A percentile compares a stretch with the other conserved stretches of the same genome.
phyloP scores from a whole-genome alignment of 1,140 invertebrate genomes.

The Cataglyphis hispanica region DNA sequence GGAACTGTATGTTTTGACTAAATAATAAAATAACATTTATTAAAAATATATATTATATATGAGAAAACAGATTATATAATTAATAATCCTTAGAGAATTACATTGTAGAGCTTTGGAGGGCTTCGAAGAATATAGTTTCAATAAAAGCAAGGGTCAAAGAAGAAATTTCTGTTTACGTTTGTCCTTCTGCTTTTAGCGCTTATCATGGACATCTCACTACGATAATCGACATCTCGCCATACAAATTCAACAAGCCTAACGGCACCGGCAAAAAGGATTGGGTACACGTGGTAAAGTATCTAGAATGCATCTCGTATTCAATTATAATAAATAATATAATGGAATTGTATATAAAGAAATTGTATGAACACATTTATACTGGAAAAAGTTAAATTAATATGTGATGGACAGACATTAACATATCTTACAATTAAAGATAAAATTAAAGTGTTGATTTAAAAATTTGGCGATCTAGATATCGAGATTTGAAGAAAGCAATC shows the following conservation, averaged over 20 bases:
- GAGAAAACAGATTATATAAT: neutral
- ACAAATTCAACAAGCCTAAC: slow-evolving; percentile 96
- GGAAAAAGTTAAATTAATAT: neutral
- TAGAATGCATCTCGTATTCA: neutral
- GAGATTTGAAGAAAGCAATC: neutral
- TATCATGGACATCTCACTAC: slow-evolving; percentile 99
- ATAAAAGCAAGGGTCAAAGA: neutral
- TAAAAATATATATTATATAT: neutral
- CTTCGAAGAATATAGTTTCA: neutral
- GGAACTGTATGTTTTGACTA: slow-evolving; percentile 10
- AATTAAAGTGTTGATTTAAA: neutral
- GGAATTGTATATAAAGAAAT: neutral
- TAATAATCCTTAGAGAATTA: slow-evolving; percentile 20
- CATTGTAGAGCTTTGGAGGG: slow-evolving; percentile 26
- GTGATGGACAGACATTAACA: neutral
- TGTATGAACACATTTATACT: neutral
- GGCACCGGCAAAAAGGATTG: slow-evolving; percentile 93
- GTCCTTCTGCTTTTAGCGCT: slow-evolving; percentile 90
- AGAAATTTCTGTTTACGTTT: slow-evolving; percentile 23
- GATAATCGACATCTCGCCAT: slow-evolving; percentile 98
- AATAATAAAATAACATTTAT: slow-evolving; percentile 5
- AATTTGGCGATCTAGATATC: neutral
- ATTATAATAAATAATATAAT: neutral
- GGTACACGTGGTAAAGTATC: slow-evolving; percentile 95
- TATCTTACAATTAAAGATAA: neutral